A percentile compares a stretch with the other conserved stretches of the same genome.
phyloP scores from a whole-genome alignment of 2,797 vertebrate genomes.

The Poeciliopsis infans region DNA sequence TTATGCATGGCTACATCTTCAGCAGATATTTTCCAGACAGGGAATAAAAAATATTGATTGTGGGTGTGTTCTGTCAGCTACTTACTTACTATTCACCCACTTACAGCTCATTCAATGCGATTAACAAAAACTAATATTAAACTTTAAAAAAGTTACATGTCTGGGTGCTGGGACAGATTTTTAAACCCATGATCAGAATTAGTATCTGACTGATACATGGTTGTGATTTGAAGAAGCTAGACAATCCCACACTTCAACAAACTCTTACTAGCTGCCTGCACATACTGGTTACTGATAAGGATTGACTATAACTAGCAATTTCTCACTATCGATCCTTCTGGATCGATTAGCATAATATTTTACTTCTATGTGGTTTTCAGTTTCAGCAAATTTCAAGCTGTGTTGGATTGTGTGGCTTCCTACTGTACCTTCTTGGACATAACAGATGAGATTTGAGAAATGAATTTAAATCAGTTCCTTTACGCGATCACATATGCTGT shows the following conservation, averaged over 20 bases:
- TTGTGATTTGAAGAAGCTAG: not conserved
- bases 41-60: conserved; percentile 18
- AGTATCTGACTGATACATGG: conserved; percentile 4
- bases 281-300: not conserved
- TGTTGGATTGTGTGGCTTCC: not conserved
- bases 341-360: not conserved
- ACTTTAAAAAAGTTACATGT: not conserved
- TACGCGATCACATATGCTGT: not conserved
- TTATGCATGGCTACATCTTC: conserved; percentile 43
- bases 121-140: too few species aligned
- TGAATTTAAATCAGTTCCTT: not conserved
- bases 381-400: not conserved
- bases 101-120: conserved; percentile 35
- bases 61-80: conserved; percentile 50
- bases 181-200: conserved; percentile 24
- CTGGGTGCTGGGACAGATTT: conserved; percentile 36
- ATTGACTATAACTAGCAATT: not conserved
- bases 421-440: not conserved
- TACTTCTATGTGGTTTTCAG: not conserved
- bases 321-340: not conserved
- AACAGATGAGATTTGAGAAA: not conserved
- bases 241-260: not conserved
- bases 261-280: not conserved
- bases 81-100: conserved; percentile 25
- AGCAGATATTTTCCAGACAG: conserved; percentile 17